Conservation (phyloP, 1,140 invertebrate genomes). For the Drosophila bocqueti region DNA sequence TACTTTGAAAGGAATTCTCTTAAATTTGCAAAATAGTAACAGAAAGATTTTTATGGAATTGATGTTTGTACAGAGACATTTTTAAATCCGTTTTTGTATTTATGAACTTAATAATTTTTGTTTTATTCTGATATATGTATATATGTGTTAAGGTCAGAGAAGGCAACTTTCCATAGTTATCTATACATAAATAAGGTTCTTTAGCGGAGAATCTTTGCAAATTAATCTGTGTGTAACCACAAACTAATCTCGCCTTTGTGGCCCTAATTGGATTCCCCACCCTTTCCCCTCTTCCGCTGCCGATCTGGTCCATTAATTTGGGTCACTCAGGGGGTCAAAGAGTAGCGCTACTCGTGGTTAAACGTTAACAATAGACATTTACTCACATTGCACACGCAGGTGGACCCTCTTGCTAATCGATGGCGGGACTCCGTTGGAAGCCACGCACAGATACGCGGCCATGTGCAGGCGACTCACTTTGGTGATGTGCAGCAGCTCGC, state of each 20-base stretch:
- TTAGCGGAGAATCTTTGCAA: neutral
- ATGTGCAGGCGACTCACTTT: slow-evolving; percentile 96
- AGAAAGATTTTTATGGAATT: neutral
- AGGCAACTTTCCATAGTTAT: neutral
- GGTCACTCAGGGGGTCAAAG: neutral
- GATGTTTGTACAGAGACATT: neutral
- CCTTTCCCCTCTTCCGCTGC: neutral
- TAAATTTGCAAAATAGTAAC: neutral
- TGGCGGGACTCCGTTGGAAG: slow-evolving; percentile 94
- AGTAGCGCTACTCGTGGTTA: neutral
- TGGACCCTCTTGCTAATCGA: slow-evolving; percentile 93
- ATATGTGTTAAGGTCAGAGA: too few relatives aligned
- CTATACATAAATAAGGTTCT: neutral
- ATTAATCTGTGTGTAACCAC: neutral
- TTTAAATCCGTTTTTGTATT: neutral
- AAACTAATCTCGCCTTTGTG: neutral
- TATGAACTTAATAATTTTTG: neutral
- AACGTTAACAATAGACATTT: slow-evolving; percentile 30
- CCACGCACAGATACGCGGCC: slow-evolving; percentile 95
- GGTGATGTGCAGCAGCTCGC: slow-evolving; percentile 92
- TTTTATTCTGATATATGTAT: neutral
- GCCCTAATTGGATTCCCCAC: neutral
- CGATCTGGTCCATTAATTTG: neutral
- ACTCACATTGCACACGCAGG: slow-evolving; percentile 95
- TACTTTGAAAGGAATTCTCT: neutral